These are phyloP conservation scores for Strix aluco DNA, from an alignment of 2,113 vertebrate species.

Conservation along the genomic window DNA sequence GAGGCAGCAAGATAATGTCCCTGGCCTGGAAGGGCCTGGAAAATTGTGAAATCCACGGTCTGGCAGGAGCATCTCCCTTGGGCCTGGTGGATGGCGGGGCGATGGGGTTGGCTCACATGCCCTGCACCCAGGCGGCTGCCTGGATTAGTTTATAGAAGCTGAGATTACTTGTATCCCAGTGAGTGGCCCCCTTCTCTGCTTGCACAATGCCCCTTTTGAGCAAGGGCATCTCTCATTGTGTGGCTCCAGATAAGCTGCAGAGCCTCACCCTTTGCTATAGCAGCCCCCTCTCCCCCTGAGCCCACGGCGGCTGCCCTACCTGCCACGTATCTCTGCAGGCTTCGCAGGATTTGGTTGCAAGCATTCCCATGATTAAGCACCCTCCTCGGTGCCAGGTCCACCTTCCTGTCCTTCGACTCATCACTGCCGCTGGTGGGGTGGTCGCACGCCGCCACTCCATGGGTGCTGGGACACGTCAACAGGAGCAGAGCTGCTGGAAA, in stretches of 20 bases:
- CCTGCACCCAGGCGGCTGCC: fast-evolving
- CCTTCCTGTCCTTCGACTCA: fast-evolving
- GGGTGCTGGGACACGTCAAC: fast-evolving
- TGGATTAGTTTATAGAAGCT: neutral
- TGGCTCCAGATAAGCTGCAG: neutral
- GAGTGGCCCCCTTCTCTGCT: neutral
- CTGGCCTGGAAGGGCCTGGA: neutral
- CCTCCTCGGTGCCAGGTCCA: neutral
- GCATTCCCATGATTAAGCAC: neutral
- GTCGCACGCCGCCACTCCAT: fast-evolving
- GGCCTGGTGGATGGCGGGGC: fast-evolving
- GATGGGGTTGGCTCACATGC: neutral
- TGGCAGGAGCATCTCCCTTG: neutral
- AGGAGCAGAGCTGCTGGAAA: neutral
- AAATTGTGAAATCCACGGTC: neutral
- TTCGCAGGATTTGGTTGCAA: neutral
- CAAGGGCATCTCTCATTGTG: slow-evolving; percentile 15
- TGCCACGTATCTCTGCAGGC: neutral
- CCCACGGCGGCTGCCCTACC: fast-evolving
- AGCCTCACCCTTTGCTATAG: neutral
- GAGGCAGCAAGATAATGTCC: neutral
- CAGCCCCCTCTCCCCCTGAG: neutral
- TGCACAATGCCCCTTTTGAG: neutral
- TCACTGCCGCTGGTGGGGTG: fast-evolving
- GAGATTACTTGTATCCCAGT: neutral